These are phyloP conservation scores for Meta bourneti DNA, from an alignment of 2,888 invertebrate species.

Conservation along the genomic window DNA sequence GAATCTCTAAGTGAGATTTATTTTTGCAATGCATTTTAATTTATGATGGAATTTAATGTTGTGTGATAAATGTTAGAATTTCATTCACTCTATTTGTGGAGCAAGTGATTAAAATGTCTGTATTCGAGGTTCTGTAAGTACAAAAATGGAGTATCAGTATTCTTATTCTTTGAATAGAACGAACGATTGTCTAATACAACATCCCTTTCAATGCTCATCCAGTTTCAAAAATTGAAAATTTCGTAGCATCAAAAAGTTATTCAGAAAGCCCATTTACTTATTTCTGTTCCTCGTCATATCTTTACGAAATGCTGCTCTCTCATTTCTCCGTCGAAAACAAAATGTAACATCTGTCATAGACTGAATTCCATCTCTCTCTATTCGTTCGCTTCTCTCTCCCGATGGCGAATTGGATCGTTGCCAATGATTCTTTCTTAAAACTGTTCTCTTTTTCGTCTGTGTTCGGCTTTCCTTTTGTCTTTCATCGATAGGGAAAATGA, in stretches of 20 bases:
- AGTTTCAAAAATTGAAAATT: slow-evolving; percentile 55
- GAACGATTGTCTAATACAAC: slow-evolving; percentile 39
- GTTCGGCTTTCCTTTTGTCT: slow-evolving; percentile 54
- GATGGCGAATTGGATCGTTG: slow-evolving; percentile 59
- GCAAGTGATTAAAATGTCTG: too few species aligned
- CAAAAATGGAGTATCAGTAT: too few species aligned
- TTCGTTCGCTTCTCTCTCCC: neutral
- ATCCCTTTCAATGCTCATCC: slow-evolving; percentile 48
- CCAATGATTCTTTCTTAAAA: slow-evolving; percentile 71
- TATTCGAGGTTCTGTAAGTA: too few species aligned
- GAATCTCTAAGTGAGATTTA: too few species aligned
- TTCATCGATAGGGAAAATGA: slow-evolving; percentile 59
- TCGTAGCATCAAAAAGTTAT: slow-evolving; percentile 59
- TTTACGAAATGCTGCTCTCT: slow-evolving; percentile 65
- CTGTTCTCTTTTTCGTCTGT: slow-evolving; percentile 64
- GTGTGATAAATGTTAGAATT: too few species aligned
- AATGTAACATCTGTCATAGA: slow-evolving; percentile 73
- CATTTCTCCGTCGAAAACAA: slow-evolving; percentile 59
- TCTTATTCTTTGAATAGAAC: neutral
- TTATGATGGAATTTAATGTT: too few species aligned
- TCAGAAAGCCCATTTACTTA: slow-evolving; percentile 30
- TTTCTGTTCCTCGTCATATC: slow-evolving; percentile 47
- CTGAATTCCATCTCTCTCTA: slow-evolving; percentile 45
- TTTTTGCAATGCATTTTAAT: too few species aligned
- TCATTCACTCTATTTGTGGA: too few species aligned